These are phyloP conservation scores for Sebastes matsubarae DNA, from an alignment of 2,797 vertebrate genomes.

Conservation along the genomic window DNA sequence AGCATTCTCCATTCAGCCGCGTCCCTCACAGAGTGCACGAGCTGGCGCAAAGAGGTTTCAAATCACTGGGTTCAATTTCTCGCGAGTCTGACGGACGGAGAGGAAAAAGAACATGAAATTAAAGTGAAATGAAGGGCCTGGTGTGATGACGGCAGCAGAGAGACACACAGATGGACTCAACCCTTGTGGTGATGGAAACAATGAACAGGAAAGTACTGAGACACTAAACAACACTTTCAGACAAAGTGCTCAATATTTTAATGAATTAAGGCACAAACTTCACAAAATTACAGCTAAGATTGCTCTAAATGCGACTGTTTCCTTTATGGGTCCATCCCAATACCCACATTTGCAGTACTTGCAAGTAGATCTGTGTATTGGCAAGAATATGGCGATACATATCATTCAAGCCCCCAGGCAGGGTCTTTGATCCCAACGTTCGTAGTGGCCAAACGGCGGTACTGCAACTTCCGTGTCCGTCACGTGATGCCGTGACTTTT, in stretches of 20 bases:
- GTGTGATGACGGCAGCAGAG: background rate
- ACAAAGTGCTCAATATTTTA: background rate
- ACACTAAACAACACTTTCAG: background rate
- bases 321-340: background rate
- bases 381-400: too few species aligned
- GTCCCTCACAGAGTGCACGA: constrained; percentile 1
- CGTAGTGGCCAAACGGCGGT: too few species aligned
- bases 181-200: background rate
- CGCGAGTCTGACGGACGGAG: background rate
- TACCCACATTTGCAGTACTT: background rate
- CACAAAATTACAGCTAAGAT: background rate
- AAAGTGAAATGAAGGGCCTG: background rate
- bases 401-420: too few species aligned
- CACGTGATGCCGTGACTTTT: too few species aligned
- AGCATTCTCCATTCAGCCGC: constrained; percentile 43
- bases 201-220: background rate
- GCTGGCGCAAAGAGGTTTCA: constrained; percentile 20
- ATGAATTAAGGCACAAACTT: background rate
- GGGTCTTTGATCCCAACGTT: too few species aligned
- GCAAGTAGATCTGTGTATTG: background rate
- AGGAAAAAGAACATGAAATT: background rate
- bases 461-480: too few species aligned
- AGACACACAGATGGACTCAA: background rate
- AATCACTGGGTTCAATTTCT: constrained; percentile 35
- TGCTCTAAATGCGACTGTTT: background rate